Evolutionary conservation across 2,797 vertebrate genomes (phyloP), one percentile per base, ranked within the genome.

Genomic region (Parauchenoglanis punctatus): DNA sequence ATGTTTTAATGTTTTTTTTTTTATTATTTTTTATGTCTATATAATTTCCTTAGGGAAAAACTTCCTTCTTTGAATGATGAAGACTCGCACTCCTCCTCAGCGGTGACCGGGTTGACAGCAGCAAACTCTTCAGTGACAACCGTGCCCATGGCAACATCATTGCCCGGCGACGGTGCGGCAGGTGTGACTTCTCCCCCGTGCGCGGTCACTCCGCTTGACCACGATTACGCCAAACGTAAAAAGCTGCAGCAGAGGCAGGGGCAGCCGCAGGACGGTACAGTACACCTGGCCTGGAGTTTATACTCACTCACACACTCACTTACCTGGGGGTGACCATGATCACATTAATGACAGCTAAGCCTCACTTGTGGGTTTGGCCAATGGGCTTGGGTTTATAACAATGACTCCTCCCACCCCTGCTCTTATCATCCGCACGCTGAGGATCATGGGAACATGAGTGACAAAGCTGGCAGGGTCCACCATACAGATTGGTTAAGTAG

Each of bases 141-240:
- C 3, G 40, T 10, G 15, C 63, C 67, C 20, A 31, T 49, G 18
- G 61, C 52, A 12, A 52, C 89, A 35, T 40, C 88, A 3, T 54
- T 89, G 77, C 35, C 84, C 12, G 46, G 82, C 95, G 94, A 95
- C 94, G 97, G 95, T 3, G 97, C 97, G 93, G 97, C 98, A 99
- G 99, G 99, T 99, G 97, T 99, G 97, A 97, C 97, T 96, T 99
- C 98, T 93, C 98, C 98, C 96, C 97, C 97, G 96, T 99, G 98
- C 93, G 97, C 96, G 96, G 97, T 98, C 95, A 97, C 98, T 95
- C 98, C 98, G 92, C 97, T 98, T 97, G 99, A 99, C 98, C 99
- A 99, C 93, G 98, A 99, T 99, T 99, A 99, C 98, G 97, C 97
- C 97, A 99, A 99, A 97, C 98, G 98, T 97, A 99, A 99, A 99